Percentiles rank a stretch among this genome's conserved stretches.
Conservation (phyloP, 1,140 invertebrate species). For the Riptortus pedestris region DNA sequence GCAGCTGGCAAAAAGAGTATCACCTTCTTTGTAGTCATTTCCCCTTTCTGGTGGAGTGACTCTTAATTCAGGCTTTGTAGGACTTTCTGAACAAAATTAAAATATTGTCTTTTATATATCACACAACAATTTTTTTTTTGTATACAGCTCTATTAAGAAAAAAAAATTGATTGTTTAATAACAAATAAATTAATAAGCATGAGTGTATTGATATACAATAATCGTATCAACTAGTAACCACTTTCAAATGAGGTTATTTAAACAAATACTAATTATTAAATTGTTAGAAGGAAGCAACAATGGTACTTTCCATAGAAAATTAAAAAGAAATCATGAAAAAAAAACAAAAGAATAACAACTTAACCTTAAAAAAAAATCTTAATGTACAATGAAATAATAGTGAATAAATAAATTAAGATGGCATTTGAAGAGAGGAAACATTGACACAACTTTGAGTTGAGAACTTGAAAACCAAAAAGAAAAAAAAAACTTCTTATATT, state of each 20-base stretch:
- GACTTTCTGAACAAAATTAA: slow-evolving; percentile 19
- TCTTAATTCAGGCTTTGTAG: slow-evolving; percentile 36
- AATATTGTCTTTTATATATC: not conserved
- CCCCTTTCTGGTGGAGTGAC: slow-evolving; percentile 29
- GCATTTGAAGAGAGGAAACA: too few relatives aligned
- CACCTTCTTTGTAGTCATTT: slow-evolving; percentile 45
- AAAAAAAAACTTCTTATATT: too few relatives aligned
- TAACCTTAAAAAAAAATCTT: too few relatives aligned
- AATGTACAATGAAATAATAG: too few relatives aligned
- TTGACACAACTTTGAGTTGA: too few relatives aligned
- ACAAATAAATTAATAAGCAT: not conserved
- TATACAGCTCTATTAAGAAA: not conserved
- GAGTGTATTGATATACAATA: not conserved
- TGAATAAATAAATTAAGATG: too few relatives aligned
- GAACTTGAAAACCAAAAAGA: too few relatives aligned
- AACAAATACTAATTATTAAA: not conserved
- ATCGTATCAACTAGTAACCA: not conserved
- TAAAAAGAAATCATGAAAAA: too few relatives aligned
- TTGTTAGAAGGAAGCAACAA: too few relatives aligned
- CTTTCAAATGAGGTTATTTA: not conserved
- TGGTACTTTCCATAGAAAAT: too few relatives aligned
- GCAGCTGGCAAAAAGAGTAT: slow-evolving; percentile 51
- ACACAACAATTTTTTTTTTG: not conserved
- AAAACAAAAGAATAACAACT: too few relatives aligned
- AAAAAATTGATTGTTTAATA: not conserved